phyloP scores from a whole-genome alignment of 2,888 invertebrate genomes.

The Dicyrtoma fusca region DNA sequence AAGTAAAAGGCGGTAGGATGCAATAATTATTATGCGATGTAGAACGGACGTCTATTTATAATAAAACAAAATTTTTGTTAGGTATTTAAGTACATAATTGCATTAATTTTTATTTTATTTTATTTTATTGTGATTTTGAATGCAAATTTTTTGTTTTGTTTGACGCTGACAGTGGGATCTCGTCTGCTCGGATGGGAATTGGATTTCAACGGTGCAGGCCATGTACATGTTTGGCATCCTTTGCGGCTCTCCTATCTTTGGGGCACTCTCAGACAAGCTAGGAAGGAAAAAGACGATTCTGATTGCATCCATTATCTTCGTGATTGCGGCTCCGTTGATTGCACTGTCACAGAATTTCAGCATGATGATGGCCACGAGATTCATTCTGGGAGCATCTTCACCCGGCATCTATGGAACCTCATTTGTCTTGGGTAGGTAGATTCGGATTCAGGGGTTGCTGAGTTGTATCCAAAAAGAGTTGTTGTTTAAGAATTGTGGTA shows the following conservation, averaged over 20 bases:
- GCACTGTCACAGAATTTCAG: constrained; percentile 44
- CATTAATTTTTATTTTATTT: background rate
- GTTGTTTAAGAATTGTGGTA: too few relatives aligned
- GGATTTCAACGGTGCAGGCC: constrained; percentile 48
- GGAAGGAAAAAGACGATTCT: constrained; percentile 47
- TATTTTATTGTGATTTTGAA: too few relatives aligned
- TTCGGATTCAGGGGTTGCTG: too few relatives aligned
- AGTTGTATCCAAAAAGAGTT: too few relatives aligned
- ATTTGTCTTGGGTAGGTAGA: constrained; percentile 48
- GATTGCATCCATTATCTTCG: constrained; percentile 44
- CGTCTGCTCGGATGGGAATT: constrained; percentile 40
- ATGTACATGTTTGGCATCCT: constrained; percentile 54
- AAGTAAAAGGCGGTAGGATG: too few relatives aligned
- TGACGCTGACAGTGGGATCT: constrained; percentile 48
- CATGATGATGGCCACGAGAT: constrained; percentile 45
- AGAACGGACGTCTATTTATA: too few relatives aligned
- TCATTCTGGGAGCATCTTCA: constrained; percentile 46
- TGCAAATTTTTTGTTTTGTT: too few relatives aligned
- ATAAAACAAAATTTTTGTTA: too few relatives aligned
- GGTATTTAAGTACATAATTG: background rate
- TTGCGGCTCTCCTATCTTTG: constrained; percentile 49
- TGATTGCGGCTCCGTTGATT: constrained; percentile 44
- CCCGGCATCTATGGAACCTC: constrained; percentile 53
- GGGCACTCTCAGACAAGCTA: constrained; percentile 49
- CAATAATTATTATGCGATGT: too few relatives aligned